These are phyloP conservation scores for Aphaenogaster floridana DNA, from an alignment of 1,140 invertebrate genomes.

Conservation along the genomic window DNA sequence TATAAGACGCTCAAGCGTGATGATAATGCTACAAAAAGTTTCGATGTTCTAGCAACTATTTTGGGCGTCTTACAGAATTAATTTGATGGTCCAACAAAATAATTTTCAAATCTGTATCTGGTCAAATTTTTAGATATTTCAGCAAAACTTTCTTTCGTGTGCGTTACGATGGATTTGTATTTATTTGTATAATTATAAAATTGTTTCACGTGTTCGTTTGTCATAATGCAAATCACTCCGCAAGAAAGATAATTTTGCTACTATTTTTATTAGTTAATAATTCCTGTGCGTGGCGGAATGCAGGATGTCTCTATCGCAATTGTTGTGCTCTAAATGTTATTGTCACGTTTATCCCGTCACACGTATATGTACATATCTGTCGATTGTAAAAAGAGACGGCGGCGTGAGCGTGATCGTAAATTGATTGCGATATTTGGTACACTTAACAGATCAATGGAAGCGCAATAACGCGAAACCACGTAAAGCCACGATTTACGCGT, in stretches of 20 bases:
- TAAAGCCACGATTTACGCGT: slow-evolving; percentile 32
- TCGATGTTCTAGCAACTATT: too few species aligned
- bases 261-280: neutral
- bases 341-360: slow-evolving; percentile 23
- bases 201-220: neutral
- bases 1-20: too few species aligned
- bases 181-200: neutral
- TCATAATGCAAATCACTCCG: neutral
- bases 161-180: neutral
- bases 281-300: neutral
- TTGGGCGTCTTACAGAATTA: too few species aligned
- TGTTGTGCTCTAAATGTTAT: neutral
- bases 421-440: slow-evolving; percentile 40
- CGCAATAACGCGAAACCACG: slow-evolving; percentile 4
- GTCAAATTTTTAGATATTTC: too few species aligned
- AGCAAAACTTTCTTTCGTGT: too few species aligned
- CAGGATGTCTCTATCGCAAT: neutral
- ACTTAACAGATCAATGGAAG: slow-evolving; percentile 27
- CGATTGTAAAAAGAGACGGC: slow-evolving; percentile 12
- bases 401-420: slow-evolving; percentile 27
- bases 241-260: neutral
- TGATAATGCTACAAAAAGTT: too few species aligned
- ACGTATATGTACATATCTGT: neutral
- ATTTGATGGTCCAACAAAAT: too few species aligned
- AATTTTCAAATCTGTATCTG: too few species aligned